phyloP scores from a whole-genome alignment of 2,113 vertebrate genomes.

The Trochalopteron elliotii region DNA sequence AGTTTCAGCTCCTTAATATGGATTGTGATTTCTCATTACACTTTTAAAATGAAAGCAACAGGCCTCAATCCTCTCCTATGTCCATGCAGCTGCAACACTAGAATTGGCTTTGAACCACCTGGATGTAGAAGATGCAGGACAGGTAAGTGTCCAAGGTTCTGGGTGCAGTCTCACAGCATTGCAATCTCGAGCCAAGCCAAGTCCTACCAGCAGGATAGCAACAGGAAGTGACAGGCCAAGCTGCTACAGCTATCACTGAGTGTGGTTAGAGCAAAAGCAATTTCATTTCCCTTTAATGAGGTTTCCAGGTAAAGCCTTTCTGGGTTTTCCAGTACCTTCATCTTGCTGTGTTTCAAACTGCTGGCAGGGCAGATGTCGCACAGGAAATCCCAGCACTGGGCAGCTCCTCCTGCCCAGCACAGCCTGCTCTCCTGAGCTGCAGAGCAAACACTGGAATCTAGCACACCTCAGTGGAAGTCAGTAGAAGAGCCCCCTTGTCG shows the following conservation, averaged over 20 bases:
- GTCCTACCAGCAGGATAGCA: rapidly evolving
- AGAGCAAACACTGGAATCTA: constrained; percentile 63
- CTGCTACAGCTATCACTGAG: neutral
- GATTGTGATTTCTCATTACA: neutral
- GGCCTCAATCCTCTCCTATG: neutral
- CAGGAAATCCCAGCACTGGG: neutral
- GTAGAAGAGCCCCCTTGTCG: constrained; percentile 45
- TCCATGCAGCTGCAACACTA: neutral
- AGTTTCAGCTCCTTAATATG: neutral
- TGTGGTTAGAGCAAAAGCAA: constrained; percentile 18
- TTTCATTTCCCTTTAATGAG: constrained; percentile 16
- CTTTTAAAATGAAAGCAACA: neutral
- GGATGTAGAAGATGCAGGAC: neutral
- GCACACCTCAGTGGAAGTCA: constrained; percentile 68
- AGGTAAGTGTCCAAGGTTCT: neutral
- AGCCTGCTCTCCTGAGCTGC: neutral
- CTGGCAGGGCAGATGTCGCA: neutral
- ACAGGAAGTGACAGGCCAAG: neutral
- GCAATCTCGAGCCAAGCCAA: neutral
- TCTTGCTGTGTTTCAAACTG: neutral
- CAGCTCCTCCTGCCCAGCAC: neutral
- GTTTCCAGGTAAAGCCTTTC: constrained; percentile 43
- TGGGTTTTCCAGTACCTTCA: constrained; percentile 17
- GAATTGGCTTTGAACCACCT: neutral
- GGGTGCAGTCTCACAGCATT: neutral